Percentiles rank a stretch among this genome's conserved stretches.
phyloP scores from a whole-genome alignment of 1,140 invertebrate genomes.

The Drosophila ohnishii region DNA sequence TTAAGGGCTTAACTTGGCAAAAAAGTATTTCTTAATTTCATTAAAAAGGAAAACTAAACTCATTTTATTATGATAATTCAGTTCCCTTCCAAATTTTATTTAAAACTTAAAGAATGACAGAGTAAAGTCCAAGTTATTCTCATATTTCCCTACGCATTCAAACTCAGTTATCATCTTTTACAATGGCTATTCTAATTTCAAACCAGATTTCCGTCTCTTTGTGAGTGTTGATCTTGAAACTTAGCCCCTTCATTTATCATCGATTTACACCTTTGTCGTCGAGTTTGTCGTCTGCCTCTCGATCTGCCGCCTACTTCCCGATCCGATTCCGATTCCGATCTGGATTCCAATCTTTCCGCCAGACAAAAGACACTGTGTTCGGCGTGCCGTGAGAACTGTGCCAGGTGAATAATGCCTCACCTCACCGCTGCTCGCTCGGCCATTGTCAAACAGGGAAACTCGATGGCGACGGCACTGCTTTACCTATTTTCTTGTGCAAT shows the following conservation, averaged over 20 bases:
- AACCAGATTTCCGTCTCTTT: constrained; percentile 11
- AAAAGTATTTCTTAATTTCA: too few relatives aligned
- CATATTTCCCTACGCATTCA: neutral
- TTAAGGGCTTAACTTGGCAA: neutral
- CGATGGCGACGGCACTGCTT: constrained; percentile 38
- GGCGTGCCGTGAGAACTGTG: constrained; percentile 72
- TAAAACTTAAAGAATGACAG: neutral
- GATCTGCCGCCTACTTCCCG: constrained; percentile 36
- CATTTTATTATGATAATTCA: too few relatives aligned
- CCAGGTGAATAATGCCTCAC: constrained; percentile 61
- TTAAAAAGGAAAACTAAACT: neutral
- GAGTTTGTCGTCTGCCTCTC: constrained; percentile 3
- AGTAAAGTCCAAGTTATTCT: neutral
- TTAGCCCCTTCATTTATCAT: constrained; percentile 29
- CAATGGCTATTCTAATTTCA: constrained; percentile 7
- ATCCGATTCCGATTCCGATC: constrained; percentile 9
- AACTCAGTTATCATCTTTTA: neutral
- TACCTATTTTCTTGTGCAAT: constrained; percentile 78
- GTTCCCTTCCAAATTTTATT: neutral
- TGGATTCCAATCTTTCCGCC: constrained; percentile 20
- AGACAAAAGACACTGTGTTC: constrained; percentile 38
- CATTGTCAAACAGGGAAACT: constrained; percentile 58
- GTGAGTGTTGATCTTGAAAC: constrained; percentile 17
- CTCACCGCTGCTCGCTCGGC: constrained; percentile 23
- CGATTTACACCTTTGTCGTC: constrained; percentile 39